phyloP scores from a whole-genome alignment of 2,888 invertebrate species.

The Drosophila mettleri region DNA sequence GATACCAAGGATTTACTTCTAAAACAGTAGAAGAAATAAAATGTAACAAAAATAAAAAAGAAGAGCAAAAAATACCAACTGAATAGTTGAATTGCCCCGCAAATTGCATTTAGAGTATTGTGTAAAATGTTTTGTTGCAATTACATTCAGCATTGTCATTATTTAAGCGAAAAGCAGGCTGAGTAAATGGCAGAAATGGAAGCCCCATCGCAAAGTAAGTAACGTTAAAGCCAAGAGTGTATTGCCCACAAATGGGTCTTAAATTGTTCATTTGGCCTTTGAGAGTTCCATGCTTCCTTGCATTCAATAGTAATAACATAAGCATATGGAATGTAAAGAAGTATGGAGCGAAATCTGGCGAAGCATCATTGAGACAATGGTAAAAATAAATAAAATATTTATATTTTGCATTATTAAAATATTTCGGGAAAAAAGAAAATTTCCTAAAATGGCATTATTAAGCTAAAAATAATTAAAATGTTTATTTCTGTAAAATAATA shows the following conservation, averaged over 20 bases:
- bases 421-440: no score
- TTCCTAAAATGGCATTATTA: no score
- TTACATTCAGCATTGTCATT: slow-evolving; percentile 63
- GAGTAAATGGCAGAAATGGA: background rate
- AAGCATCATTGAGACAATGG: no score
- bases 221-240: slow-evolving; percentile 30
- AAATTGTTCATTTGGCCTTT: slow-evolving; percentile 67
- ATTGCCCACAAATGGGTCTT: slow-evolving; percentile 28
- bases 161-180: slow-evolving; percentile 53
- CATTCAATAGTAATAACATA: slow-evolving; percentile 85
- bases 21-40: slow-evolving; percentile 44
- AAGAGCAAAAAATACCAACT: slow-evolving; percentile 20
- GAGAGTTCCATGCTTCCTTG: slow-evolving; percentile 86
- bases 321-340: slow-evolving; percentile 86
- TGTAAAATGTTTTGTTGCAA: slow-evolving; percentile 67
- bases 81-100: slow-evolving; percentile 53
- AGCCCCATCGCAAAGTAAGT: slow-evolving; percentile 19
- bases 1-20: slow-evolving; percentile 68
- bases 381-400: background rate
- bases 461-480: no score
- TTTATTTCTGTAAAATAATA: no score
- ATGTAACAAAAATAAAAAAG: slow-evolving; percentile 23
- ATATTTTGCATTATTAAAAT: no score
- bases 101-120: slow-evolving; percentile 51
- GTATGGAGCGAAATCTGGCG: slow-evolving; percentile 85